Evolutionary conservation across 2,797 vertebrate species (phyloP).

Genomic region (Meda fulgida): DNA sequence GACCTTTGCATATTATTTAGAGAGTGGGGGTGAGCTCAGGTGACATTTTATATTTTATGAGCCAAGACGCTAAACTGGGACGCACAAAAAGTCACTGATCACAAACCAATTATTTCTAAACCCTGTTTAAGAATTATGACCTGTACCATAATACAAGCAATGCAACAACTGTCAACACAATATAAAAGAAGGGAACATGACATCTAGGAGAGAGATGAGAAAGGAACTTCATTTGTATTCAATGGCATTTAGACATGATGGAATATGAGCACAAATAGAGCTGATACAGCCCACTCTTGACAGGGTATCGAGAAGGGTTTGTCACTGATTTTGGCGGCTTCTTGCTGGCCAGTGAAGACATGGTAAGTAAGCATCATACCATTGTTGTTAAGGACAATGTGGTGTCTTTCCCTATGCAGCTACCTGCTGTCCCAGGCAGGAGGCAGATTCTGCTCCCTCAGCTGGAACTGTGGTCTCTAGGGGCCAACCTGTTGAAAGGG

Average conservation of each 20-base stretch:
- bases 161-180: background rate
- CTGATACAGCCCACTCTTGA: too few relatives aligned
- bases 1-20: constrained; percentile 20
- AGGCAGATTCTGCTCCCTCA: background rate
- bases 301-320: too few relatives aligned
- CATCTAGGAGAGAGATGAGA: background rate
- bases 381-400: too few relatives aligned
- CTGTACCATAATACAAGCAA: background rate
- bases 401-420: background rate
- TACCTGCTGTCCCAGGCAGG: background rate
- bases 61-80: constrained; percentile 17
- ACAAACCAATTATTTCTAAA: constrained; percentile 23
- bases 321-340: too few relatives aligned
- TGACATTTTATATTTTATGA: constrained; percentile 33
- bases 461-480: background rate
- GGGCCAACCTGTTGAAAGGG: background rate
- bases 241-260: too few relatives aligned
- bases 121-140: background rate
- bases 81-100: background rate
- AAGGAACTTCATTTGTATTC: background rate
- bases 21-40: background rate
- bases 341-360: too few relatives aligned
- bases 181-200: background rate
- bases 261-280: too few relatives aligned
- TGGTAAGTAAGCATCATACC: too few relatives aligned